phyloP scores from a whole-genome alignment of 1,140 invertebrate species.

The Drosophila seguyi region DNA sequence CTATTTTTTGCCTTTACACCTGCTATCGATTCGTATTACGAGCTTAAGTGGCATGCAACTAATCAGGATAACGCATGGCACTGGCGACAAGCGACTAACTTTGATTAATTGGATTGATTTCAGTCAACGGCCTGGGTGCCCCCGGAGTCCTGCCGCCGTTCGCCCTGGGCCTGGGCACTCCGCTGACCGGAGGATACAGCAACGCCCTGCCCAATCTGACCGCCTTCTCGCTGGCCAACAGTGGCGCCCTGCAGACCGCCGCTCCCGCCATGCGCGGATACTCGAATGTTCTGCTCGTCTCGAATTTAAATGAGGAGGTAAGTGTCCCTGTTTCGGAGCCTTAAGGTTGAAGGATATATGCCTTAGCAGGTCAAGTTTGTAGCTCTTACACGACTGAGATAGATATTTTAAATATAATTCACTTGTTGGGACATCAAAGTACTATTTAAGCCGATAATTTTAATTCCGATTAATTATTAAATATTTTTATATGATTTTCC shows the following conservation, averaged over 20 bases:
- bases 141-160: slow-evolving; percentile 94
- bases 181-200: slow-evolving; percentile 90
- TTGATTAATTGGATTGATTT: slow-evolving; percentile 24
- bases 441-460: background rate
- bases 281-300: slow-evolving; percentile 94
- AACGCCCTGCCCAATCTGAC: slow-evolving; percentile 90
- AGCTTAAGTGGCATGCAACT: slow-evolving; percentile 68
- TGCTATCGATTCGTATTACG: slow-evolving; percentile 72
- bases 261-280: slow-evolving; percentile 89
- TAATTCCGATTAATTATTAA: background rate
- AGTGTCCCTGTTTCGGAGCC: slow-evolving; percentile 10
- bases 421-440: background rate
- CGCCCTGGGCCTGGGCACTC: slow-evolving; percentile 88
- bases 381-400: background rate
- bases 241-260: slow-evolving; percentile 87
- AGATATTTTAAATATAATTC: background rate
- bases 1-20: slow-evolving; percentile 62
- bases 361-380: background rate
- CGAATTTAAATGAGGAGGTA: slow-evolving; percentile 97
- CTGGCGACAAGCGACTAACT: slow-evolving; percentile 6
- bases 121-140: slow-evolving; percentile 87
- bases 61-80: slow-evolving; percentile 7
- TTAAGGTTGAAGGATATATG: background rate
- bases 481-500: background rate
- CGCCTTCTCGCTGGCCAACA: slow-evolving; percentile 89